phyloP scores from a whole-genome alignment of 2,888 invertebrate species.

The Caenorhabditis sp. region DNA sequence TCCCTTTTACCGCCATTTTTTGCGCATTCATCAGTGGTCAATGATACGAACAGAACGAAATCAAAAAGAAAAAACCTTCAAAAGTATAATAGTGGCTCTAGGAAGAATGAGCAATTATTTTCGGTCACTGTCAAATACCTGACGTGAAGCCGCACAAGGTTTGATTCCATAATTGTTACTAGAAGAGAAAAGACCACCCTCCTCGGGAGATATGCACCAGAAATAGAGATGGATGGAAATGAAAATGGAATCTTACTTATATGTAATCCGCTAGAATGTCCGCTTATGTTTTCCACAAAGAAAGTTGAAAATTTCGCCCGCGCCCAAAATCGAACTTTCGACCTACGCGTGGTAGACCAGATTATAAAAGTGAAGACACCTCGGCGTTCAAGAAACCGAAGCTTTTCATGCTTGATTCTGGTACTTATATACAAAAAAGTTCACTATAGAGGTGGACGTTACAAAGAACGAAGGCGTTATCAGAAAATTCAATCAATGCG shows the following conservation, averaged over 20 bases:
- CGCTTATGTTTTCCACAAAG: too few relatives aligned
- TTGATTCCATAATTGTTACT: conserved; percentile 47
- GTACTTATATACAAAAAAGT: too few relatives aligned
- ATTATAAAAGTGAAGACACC: too few relatives aligned
- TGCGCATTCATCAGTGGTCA: background rate
- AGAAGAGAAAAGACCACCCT: conserved; percentile 19
- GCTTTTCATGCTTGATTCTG: too few relatives aligned
- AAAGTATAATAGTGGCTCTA: background rate
- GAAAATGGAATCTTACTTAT: too few relatives aligned
- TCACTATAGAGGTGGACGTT: too few relatives aligned
- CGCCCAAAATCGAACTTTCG: too few relatives aligned
- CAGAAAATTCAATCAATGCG: conserved; percentile 5
- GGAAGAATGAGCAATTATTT: background rate
- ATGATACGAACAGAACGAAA: too few relatives aligned
- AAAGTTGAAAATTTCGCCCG: too few relatives aligned
- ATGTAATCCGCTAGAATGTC: background rate
- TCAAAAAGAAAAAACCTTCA: too few relatives aligned
- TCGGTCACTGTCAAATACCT: background rate
- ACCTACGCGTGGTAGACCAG: too few relatives aligned
- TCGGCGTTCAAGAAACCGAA: too few relatives aligned
- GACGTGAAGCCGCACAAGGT: conserved; percentile 6
- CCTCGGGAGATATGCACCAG: background rate
- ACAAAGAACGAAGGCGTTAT: conserved; percentile 4
- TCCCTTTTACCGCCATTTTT: background rate
- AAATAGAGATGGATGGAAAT: conserved; percentile 3